Evolutionary conservation across 1,140 invertebrate species (phyloP).

Genomic region (Brachionus rubens): DNA sequence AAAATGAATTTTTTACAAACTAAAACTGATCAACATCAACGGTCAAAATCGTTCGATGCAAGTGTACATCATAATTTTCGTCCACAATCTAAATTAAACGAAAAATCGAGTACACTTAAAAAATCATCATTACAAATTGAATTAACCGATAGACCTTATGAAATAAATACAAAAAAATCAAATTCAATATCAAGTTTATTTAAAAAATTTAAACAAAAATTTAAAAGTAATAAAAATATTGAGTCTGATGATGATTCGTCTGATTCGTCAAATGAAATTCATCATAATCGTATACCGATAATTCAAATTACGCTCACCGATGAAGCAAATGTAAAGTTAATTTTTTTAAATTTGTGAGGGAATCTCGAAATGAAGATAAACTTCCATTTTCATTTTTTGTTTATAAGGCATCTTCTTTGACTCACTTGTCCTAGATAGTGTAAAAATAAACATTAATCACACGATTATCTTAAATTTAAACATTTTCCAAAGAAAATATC

Average conservation of each 20-base stretch:
- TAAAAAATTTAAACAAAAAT: conserved; percentile 27
- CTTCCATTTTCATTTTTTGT: too few species aligned
- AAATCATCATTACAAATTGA: conserved; percentile 18
- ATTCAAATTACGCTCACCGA: conserved; percentile 14
- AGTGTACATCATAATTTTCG: neutral
- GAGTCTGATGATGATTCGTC: neutral
- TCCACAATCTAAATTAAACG: neutral
- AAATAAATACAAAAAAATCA: neutral
- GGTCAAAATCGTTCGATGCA: conserved; percentile 19
- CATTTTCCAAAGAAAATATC: too few species aligned
- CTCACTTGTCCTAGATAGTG: too few species aligned
- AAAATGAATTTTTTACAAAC: conserved; percentile 6
- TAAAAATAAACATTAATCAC: too few species aligned
- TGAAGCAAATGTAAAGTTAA: neutral
- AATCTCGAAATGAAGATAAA: too few species aligned
- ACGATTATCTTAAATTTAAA: too few species aligned
- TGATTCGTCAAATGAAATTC: neutral
- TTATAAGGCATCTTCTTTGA: too few species aligned
- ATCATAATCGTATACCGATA: neutral
- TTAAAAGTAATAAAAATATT: neutral
- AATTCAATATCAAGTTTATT: conserved; percentile 5
- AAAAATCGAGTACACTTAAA: neutral
- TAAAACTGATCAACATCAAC: conserved; percentile 16
- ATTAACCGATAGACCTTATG: neutral
- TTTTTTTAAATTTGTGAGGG: neutral